A percentile compares a stretch with the other conserved stretches of the same genome.
Evolutionary conservation across 92 coral and sea anemone genomes (phyloP).

Genomic region (Metridium senile): DNA sequence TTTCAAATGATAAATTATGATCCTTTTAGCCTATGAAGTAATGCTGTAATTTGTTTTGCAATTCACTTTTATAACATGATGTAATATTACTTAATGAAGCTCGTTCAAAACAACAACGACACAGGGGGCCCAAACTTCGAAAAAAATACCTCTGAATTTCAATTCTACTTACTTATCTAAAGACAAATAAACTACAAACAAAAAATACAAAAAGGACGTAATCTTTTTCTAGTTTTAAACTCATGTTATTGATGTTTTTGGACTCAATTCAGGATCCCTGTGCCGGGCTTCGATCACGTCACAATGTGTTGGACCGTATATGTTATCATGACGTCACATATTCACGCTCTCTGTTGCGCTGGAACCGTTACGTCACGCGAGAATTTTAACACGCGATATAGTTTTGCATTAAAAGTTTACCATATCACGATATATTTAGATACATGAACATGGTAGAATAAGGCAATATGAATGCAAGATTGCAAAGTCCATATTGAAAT

Average conservation of each 20-base stretch:
- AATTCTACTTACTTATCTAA: background rate
- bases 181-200: background rate
- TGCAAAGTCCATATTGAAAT: background rate
- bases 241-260: background rate
- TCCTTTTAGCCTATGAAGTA: background rate
- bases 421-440: background rate
- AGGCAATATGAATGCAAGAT: background rate
- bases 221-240: background rate
- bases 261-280: too few relatives aligned
- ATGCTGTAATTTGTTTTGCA: background rate
- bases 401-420: too few relatives aligned
- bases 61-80: background rate
- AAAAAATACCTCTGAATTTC: background rate
- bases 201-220: background rate
- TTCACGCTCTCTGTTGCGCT: too few relatives aligned
- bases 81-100: background rate
- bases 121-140: background rate
- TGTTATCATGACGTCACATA: too few relatives aligned
- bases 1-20: background rate
- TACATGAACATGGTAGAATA: too few relatives aligned
- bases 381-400: background rate
- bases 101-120: background rate
- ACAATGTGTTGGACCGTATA: too few relatives aligned
- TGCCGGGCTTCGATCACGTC: too few relatives aligned
- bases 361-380: too few relatives aligned